A percentile compares a stretch with the other conserved stretches of the same genome.
Conservation (phyloP, 2,888 invertebrate genomes). For the Rhingia campestris region DNA sequence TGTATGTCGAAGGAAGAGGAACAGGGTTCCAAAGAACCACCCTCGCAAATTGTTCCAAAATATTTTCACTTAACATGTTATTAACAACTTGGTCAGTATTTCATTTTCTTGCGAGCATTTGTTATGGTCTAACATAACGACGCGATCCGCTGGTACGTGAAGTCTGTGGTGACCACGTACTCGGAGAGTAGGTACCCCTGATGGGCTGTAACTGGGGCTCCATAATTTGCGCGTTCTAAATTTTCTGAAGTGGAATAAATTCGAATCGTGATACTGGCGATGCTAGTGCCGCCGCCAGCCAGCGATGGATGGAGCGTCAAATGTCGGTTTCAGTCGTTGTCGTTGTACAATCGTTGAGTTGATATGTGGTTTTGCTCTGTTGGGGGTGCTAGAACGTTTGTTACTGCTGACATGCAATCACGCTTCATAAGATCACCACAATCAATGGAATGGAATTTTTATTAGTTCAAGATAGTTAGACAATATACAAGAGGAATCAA, state of each 20-base stretch:
- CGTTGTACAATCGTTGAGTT: slow-evolving; percentile 44
- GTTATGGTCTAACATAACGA: slow-evolving; percentile 64
- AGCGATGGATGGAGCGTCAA: slow-evolving; percentile 66
- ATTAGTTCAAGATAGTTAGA: not conserved
- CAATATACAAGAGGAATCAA: not conserved
- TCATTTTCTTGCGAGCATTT: slow-evolving; percentile 74
- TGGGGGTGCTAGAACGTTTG: slow-evolving; percentile 73
- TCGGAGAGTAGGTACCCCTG: slow-evolving; percentile 31
- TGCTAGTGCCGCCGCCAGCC: slow-evolving; percentile 38
- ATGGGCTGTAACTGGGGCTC: slow-evolving; percentile 24
- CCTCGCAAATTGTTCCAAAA: slow-evolving; percentile 77
- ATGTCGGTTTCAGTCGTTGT: slow-evolving; percentile 59
- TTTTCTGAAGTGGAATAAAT: slow-evolving; percentile 71
- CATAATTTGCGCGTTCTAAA: slow-evolving; percentile 72
- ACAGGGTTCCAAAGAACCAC: slow-evolving; percentile 62
- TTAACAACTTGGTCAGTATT: slow-evolving; percentile 74
- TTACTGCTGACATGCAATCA: slow-evolving; percentile 61
- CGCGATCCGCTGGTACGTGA: slow-evolving; percentile 29
- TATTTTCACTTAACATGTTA: slow-evolving; percentile 76
- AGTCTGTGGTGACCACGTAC: slow-evolving; percentile 54
- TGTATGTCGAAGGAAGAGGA: slow-evolving; percentile 26
- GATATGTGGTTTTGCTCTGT: slow-evolving; percentile 69
- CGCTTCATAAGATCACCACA: slow-evolving; percentile 45
- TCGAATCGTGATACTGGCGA: slow-evolving; percentile 62
- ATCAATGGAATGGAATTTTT: slow-evolving; percentile 23